Percentiles rank a stretch among this genome's conserved stretches.
Conservation (phyloP, 2,113 vertebrate species). For the Manacus vitellinus region DNA sequence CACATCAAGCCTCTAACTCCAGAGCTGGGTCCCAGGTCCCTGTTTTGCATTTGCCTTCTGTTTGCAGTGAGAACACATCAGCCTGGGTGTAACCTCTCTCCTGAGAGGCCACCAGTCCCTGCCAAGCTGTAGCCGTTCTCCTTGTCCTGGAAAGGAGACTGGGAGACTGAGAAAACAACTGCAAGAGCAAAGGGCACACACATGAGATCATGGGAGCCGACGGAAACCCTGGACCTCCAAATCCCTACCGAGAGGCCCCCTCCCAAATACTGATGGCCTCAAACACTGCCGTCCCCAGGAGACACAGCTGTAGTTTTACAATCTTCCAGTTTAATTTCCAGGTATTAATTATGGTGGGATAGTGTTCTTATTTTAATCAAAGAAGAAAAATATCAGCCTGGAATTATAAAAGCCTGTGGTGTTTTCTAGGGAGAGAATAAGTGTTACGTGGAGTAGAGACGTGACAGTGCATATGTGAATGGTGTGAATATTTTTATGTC, state of each 20-base stretch:
- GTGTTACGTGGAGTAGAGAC: background rate
- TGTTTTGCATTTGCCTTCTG: background rate
- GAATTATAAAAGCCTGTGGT: background rate
- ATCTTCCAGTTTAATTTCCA: background rate
- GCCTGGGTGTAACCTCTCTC: background rate
- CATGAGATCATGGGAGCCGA: background rate
- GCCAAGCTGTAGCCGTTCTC: background rate
- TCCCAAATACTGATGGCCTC: background rate
- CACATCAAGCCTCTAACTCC: background rate
- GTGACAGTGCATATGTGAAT: background rate
- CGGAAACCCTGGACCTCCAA: background rate
- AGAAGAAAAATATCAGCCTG: background rate
- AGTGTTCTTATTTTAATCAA: background rate
- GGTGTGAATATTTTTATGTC: background rate
- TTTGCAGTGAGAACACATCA: background rate
- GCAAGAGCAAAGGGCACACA: background rate
- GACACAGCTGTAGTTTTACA: background rate
- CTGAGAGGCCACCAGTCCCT: background rate
- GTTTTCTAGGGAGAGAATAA: background rate
- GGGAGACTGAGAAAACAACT: background rate
- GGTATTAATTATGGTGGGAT: background rate
- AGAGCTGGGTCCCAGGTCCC: background rate
- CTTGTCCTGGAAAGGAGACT: rapidly evolving
- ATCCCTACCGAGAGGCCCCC: rapidly evolving
- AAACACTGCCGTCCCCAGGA: background rate